These are phyloP conservation scores for Meloe dianella DNA, from an alignment of 2,888 invertebrate species.

Conservation along the genomic window DNA sequence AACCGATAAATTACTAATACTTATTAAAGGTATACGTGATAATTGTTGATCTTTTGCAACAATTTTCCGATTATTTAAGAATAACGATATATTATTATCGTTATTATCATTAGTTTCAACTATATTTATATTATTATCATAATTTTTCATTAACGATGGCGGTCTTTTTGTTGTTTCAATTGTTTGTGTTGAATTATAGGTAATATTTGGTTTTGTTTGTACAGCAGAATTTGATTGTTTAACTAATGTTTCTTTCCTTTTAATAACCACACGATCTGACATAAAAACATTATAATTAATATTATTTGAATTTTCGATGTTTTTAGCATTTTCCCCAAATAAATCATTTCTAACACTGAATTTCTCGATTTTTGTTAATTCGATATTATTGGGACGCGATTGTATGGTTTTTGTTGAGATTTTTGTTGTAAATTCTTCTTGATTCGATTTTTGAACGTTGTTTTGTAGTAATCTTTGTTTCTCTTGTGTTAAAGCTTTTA, in stretches of 20 bases:
- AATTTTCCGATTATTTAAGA: slow-evolving; percentile 47
- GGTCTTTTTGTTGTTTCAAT: not conserved
- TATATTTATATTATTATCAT: not conserved
- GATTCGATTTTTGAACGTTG: not conserved
- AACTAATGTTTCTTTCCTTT: not conserved
- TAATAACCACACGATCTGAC: slow-evolving; percentile 19
- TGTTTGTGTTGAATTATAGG: not conserved
- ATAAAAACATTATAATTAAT: slow-evolving; percentile 17
- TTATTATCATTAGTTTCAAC: not conserved
- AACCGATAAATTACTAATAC: slow-evolving; percentile 61
- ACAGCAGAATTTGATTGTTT: not conserved
- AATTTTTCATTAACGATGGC: not conserved
- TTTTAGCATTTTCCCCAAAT: not conserved
- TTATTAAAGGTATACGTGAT: slow-evolving; percentile 55
- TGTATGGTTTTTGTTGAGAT: not conserved
- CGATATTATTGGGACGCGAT: not conserved
- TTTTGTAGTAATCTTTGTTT: not conserved
- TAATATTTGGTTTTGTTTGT: not conserved
- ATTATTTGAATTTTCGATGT: slow-evolving; percentile 6
- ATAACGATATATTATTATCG: slow-evolving; percentile 17
- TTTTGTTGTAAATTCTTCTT: not conserved
- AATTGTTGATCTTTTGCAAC: slow-evolving; percentile 45
- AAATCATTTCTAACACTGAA: not conserved
- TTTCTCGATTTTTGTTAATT: not conserved
- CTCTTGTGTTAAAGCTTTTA: not conserved